phyloP scores from a whole-genome alignment of 2,113 vertebrate genomes.

The Columbina picui region DNA sequence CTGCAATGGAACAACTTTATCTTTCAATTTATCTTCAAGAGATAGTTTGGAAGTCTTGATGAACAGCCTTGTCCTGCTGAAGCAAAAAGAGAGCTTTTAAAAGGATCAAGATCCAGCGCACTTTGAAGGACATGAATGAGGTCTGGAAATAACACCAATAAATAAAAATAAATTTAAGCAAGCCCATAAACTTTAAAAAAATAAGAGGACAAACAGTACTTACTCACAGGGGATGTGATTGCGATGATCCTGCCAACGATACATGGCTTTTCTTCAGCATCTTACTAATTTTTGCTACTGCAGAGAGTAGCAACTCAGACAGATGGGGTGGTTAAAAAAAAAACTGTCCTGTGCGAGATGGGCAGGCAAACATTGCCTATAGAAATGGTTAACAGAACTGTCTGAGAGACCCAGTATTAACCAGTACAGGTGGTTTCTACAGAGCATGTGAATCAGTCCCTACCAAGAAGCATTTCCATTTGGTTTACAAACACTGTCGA shows the following conservation, averaged over 20 bases:
- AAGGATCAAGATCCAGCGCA: neutral
- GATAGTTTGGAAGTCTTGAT: neutral
- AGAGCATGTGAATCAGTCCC: neutral
- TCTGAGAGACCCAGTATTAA: neutral
- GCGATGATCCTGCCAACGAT: neutral
- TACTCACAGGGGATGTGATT: neutral
- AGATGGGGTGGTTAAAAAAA: neutral
- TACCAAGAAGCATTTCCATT: neutral
- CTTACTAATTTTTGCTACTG: neutral
- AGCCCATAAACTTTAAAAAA: neutral
- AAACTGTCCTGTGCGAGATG: neutral
- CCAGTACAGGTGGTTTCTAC: neutral
- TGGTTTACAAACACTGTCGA: neutral
- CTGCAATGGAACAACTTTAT: neutral
- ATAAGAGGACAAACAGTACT: neutral
- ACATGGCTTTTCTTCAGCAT: neutral
- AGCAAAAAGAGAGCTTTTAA: neutral
- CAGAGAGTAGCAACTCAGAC: neutral
- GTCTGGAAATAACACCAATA: neutral
- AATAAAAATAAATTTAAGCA: neutral
- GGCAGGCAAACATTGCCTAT: neutral
- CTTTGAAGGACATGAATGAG: neutral
- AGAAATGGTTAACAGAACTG: neutral
- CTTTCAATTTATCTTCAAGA: constrained; percentile 12
- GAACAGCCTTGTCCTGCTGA: neutral